These are phyloP conservation scores for Scelioninae gen. 2 DNA, from an alignment of 2,888 invertebrate species.

Conservation along the genomic window DNA sequence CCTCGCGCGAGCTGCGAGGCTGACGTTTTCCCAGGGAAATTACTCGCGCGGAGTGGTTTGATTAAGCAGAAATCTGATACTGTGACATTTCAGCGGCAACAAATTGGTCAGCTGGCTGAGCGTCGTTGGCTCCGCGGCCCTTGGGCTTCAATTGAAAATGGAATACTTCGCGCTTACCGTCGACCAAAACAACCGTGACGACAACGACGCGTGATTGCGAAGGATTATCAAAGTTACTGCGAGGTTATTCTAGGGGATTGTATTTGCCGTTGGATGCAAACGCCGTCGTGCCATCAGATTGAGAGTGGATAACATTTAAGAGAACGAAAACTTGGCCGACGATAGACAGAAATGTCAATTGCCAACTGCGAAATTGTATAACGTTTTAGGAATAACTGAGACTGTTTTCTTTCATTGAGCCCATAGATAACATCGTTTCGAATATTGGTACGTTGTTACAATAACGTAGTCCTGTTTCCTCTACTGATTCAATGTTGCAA, in stretches of 20 bases:
- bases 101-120: conserved; percentile 73
- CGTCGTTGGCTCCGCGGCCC: conserved; percentile 67
- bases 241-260: conserved; percentile 11
- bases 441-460: too few relatives aligned
- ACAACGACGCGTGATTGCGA: conserved; percentile 24
- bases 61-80: conserved; percentile 57
- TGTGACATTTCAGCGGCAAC: conserved; percentile 68
- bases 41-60: conserved; percentile 42
- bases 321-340: too few relatives aligned
- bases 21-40: conserved; percentile 52
- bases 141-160: conserved; percentile 65
- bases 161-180: conserved; percentile 68
- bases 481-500: too few relatives aligned
- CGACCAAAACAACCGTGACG: conserved; percentile 23
- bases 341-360: too few relatives aligned
- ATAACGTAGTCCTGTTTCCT: too few relatives aligned
- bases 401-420: too few relatives aligned
- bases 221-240: conserved; percentile 6
- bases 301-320: not conserved
- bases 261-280: conserved; percentile 14
- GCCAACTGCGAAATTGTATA: too few relatives aligned
- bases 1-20: conserved; percentile 53
- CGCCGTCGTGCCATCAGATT: not conserved
- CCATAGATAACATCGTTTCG: too few relatives aligned
- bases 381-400: too few relatives aligned